Conservation (phyloP, 2,113 vertebrate genomes). For the Theristicus caerulescens region DNA sequence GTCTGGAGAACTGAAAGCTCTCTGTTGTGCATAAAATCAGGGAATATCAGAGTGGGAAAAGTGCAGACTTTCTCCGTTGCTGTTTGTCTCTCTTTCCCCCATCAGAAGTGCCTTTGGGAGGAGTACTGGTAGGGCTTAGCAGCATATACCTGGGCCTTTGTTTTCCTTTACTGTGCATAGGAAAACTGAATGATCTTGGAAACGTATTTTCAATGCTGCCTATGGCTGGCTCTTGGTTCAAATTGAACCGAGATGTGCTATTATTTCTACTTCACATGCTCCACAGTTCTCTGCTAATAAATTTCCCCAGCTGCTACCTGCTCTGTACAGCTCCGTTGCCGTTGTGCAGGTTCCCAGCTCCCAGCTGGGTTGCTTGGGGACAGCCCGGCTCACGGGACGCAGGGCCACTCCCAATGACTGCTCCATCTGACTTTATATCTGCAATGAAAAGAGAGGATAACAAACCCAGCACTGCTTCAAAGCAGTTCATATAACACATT, state of each 20-base stretch:
- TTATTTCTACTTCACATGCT: background rate
- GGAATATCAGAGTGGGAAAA: background rate
- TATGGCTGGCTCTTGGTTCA: background rate
- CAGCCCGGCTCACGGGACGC: background rate
- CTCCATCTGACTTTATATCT: background rate
- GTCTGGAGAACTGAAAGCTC: background rate
- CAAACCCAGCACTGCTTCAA: background rate
- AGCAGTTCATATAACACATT: background rate
- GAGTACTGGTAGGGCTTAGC: background rate
- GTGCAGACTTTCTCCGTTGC: accelerated
- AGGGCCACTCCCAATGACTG: background rate
- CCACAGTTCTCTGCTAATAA: background rate
- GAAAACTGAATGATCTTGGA: background rate
- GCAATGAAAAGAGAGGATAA: background rate
- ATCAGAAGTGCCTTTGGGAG: background rate
- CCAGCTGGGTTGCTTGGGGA: background rate
- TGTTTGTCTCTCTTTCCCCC: background rate
- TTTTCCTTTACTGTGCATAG: background rate
- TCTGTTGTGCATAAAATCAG: background rate
- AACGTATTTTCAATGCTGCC: background rate
- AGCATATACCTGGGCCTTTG: too few relatives aligned
- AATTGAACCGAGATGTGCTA: accelerated
- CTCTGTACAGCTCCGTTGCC: background rate
- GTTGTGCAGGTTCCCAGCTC: background rate
- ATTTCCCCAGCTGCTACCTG: background rate